Conservation (phyloP, 2,888 invertebrate species). For the Drosophila monieri region DNA sequence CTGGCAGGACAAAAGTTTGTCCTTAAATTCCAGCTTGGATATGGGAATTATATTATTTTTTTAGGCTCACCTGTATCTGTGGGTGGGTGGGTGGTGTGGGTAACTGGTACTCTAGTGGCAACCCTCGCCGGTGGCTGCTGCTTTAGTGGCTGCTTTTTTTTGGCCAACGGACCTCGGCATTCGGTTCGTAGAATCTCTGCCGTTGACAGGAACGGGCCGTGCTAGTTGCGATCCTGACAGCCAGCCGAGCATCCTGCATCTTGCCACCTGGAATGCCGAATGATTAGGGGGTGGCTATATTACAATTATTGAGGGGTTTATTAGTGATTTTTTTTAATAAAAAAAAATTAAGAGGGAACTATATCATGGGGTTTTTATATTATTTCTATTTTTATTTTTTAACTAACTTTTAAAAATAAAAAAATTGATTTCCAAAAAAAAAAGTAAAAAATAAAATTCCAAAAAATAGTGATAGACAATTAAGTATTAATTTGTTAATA, state of each 20-base stretch:
- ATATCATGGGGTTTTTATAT: no score
- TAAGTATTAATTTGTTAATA: no score
- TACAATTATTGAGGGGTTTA: no score
- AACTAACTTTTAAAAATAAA: no score
- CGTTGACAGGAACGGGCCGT: slow-evolving; percentile 30
- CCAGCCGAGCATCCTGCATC: slow-evolving; percentile 40
- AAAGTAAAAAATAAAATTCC: no score
- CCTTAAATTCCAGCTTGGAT: no score
- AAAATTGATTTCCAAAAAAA: no score
- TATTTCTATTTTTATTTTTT: no score
- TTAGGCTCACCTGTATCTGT: slow-evolving; percentile 11
- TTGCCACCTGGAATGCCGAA: background rate
- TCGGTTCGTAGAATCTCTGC: slow-evolving; percentile 38
- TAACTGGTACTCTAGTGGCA: background rate
- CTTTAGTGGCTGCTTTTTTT: slow-evolving; percentile 8
- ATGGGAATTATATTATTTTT: background rate
- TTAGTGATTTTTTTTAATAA: no score
- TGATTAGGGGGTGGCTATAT: no score
- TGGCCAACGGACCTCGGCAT: slow-evolving; percentile 49
- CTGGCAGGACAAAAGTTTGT: background rate
- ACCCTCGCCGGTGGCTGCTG: background rate
- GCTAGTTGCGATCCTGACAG: slow-evolving; percentile 20
- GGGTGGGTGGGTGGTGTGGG: background rate
- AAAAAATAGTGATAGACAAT: no score
- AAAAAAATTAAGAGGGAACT: no score